Evolutionary conservation across 2,113 vertebrate species (phyloP), one percentile per base, ranked within the genome.

Genomic region (Bambusicola thoracicus): DNA sequence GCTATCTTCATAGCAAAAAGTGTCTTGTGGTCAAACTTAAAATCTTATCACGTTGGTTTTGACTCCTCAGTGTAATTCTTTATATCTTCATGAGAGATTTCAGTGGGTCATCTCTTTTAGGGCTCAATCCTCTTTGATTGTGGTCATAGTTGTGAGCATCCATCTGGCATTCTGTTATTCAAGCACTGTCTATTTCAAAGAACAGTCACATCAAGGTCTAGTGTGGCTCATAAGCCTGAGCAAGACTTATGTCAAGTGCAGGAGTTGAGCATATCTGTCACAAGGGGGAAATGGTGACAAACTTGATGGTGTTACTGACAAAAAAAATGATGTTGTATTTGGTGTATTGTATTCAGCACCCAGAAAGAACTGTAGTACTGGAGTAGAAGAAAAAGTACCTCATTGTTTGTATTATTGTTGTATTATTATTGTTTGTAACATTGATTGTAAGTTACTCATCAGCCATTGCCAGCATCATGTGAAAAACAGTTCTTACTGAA

Each of bases 401-500:
- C 5, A 30, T n/a, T n/a, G n/a, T n/a, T n/a, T n/a, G n/a, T n/a
- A n/a, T n/a, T n/a, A n/a, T n/a, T n/a, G n/a, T n/a, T n/a, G n/a
- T n/a, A n/a, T n/a, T n/a, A n/a, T n/a, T n/a, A n/a, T n/a, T n/a
- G n/a, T n/a, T n/a, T n/a, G n/a, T n/a, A n/a, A n/a, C n/a, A n/a
- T n/a, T 2, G 8, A 25, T 67, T 41, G 1, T 67, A 68, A 32
- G 8, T 79, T 48, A 55, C 48, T 43, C 13, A 44, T 36, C 49
- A 83, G 25, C 11, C 36, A 7, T 36, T 66, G n/a, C 29, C 69
- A 49, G 25, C 20, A 30, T 27, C 0, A 0, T 24, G 41, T 46
- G 66, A 78, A 93, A 48, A 10, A 17, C 1, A 68, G 24, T 25
- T 67, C 22, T 77, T 22, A 10, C 1, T 55, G 77, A 34, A 59